Conservation (phyloP, 2,888 invertebrate genomes). For the Apodemia hepburni region DNA sequence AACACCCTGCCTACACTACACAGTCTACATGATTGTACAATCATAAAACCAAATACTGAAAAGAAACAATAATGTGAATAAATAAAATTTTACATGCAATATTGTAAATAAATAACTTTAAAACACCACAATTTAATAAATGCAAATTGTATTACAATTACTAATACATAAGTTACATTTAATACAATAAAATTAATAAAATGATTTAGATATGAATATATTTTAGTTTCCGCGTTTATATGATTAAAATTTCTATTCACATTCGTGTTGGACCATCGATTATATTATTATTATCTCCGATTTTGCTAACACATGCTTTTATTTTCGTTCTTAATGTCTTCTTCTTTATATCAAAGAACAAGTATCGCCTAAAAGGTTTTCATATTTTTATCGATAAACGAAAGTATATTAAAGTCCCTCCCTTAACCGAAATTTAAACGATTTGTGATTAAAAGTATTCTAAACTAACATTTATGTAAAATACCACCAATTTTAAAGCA, state of each 20-base stretch:
- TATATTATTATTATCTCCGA: neutral
- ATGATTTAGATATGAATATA: slow-evolving; percentile 2
- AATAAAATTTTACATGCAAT: slow-evolving; percentile 33
- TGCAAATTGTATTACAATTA: slow-evolving; percentile 43
- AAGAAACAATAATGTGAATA: slow-evolving; percentile 47
- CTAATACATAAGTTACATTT: slow-evolving; percentile 12
- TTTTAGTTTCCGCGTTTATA: neutral
- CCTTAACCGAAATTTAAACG: no score
- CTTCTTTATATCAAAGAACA: no score
- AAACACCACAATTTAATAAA: slow-evolving; percentile 59
- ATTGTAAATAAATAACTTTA: slow-evolving; percentile 36
- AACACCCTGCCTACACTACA: neutral
- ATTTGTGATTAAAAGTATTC: no score
- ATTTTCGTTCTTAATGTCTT: no score
- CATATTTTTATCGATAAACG: no score
- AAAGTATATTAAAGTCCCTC: no score
- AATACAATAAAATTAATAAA: slow-evolving; percentile 8
- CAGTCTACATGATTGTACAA: slow-evolving; percentile 32
- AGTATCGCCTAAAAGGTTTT: no score
- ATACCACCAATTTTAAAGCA: no score
- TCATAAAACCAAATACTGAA: slow-evolving; percentile 58
- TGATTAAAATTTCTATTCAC: neutral
- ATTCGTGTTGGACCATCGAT: neutral
- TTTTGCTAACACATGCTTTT: no score
- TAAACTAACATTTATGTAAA: no score